Percentiles rank a stretch among this genome's conserved stretches.
phyloP scores from a whole-genome alignment of 64 coral and sea anemone genomes.

The Montipora sp. region DNA sequence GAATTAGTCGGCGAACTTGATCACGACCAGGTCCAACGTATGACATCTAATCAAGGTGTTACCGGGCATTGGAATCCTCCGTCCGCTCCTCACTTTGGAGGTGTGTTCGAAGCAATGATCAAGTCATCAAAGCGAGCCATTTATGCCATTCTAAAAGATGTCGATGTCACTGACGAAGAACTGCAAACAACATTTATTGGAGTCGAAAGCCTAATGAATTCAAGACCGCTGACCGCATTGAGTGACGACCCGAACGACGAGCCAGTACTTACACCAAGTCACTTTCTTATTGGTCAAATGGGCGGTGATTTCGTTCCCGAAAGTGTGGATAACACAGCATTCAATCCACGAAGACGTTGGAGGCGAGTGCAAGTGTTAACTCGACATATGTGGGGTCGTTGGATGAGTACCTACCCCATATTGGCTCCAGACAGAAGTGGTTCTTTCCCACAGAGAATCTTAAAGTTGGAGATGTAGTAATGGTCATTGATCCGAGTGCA shows the following conservation, averaged over 20 bases:
- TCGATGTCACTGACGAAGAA: conserved; percentile 20
- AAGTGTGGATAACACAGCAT: conserved; percentile 22
- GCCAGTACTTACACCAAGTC: conserved; percentile 36
- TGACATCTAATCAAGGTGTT: neutral
- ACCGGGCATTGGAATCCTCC: conserved; percentile 30
- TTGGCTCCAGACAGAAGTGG: too few relatives aligned
- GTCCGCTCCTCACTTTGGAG: conserved; percentile 26
- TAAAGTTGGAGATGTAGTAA: too few relatives aligned
- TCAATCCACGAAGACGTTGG: neutral
- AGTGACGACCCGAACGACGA: conserved; percentile 44
- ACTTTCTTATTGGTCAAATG: conserved; percentile 55
- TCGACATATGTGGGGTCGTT: too few relatives aligned
- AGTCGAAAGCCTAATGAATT: conserved; percentile 44
- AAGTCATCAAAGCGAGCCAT: conserved; percentile 49
- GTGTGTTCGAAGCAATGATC: conserved; percentile 4
- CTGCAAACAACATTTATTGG: neutral
- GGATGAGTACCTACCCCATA: too few relatives aligned
- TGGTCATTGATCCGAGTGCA: too few relatives aligned
- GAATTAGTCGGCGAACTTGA: neutral
- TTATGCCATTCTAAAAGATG: conserved; percentile 1
- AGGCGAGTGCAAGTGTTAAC: conserved; percentile 35
- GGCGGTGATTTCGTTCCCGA: conserved; percentile 54
- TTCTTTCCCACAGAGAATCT: too few relatives aligned
- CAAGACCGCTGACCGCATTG: conserved; percentile 35
- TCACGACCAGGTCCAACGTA: conserved; percentile 40